Conservation (phyloP, 2,113 vertebrate genomes). For the Calidris pugnax region DNA sequence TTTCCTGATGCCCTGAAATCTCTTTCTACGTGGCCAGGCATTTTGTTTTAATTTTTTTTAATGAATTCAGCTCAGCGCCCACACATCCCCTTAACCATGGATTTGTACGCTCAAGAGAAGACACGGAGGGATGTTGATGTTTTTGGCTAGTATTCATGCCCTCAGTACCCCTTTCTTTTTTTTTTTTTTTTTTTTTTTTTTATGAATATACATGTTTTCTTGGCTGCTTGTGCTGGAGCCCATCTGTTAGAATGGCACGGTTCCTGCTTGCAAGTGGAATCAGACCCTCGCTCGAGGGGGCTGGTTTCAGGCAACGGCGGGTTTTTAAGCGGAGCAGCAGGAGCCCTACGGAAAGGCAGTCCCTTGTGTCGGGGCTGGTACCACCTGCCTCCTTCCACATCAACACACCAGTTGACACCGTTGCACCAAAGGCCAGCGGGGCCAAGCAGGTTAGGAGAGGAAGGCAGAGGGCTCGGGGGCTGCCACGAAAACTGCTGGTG, state of each 20-base stretch:
- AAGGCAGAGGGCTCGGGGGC: neutral
- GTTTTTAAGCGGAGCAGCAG: conserved; percentile 2
- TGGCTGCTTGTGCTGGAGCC: conserved; percentile 52
- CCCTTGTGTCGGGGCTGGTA: neutral
- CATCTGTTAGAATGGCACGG: conserved; percentile 70
- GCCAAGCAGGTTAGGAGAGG: neutral
- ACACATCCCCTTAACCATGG: conserved; percentile 37
- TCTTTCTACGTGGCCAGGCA: neutral
- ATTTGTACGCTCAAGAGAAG: conserved; percentile 62
- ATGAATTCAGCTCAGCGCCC: conserved; percentile 49
- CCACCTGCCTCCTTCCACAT: conserved; percentile 28
- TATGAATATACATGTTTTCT: conserved; percentile 70
- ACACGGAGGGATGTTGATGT: conserved; percentile 53
- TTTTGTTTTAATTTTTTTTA: conserved; percentile 59
- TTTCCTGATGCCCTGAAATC: conserved; percentile 32
- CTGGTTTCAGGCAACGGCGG: neutral
- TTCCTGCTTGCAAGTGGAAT: conserved; percentile 65
- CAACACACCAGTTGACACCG: conserved; percentile 47
- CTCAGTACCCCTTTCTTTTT: conserved; percentile 16
- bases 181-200: neutral
- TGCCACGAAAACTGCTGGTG: neutral
- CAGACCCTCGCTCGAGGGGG: conserved; percentile 27
- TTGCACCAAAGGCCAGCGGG: fast-evolving
- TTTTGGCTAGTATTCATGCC: conserved; percentile 69
- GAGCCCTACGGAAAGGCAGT: neutral